phyloP scores from a whole-genome alignment of 2,113 vertebrate genomes.

The Microcebus griseorufus region DNA sequence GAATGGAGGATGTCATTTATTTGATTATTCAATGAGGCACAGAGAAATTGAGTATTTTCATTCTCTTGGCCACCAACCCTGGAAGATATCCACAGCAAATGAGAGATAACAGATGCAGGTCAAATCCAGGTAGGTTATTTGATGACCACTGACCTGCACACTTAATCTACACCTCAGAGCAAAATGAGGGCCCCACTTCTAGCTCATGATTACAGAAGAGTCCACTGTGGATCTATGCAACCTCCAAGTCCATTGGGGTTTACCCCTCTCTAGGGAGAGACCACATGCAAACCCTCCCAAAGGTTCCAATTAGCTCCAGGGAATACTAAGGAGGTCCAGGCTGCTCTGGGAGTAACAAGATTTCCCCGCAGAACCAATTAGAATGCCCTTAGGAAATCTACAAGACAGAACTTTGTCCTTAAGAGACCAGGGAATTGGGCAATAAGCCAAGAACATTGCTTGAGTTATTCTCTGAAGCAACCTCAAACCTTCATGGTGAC shows the following conservation, averaged over 20 bases:
- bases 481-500: neutral
- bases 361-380: constrained; percentile 67
- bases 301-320: constrained; percentile 51
- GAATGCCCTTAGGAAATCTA: constrained; percentile 53
- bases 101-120: neutral
- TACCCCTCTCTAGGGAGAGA: neutral
- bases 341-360: constrained; percentile 26
- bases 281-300: constrained; percentile 42
- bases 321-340: constrained; percentile 4
- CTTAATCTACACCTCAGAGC: neutral
- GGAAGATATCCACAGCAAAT: neutral
- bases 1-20: neutral
- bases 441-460: neutral
- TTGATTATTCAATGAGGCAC: neutral
- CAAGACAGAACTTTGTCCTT: neutral
- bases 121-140: neutral
- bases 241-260: neutral
- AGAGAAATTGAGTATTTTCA: neutral
- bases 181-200: neutral
- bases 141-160: neutral
- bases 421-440: constrained; percentile 8
- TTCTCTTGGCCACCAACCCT: neutral
- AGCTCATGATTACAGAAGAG: neutral
- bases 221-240: neutral
- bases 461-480: constrained; percentile 36